Base-by-base conservation (phyloP, 2,797 vertebrate genomes). In the Bovichtus variegatus region DNA sequence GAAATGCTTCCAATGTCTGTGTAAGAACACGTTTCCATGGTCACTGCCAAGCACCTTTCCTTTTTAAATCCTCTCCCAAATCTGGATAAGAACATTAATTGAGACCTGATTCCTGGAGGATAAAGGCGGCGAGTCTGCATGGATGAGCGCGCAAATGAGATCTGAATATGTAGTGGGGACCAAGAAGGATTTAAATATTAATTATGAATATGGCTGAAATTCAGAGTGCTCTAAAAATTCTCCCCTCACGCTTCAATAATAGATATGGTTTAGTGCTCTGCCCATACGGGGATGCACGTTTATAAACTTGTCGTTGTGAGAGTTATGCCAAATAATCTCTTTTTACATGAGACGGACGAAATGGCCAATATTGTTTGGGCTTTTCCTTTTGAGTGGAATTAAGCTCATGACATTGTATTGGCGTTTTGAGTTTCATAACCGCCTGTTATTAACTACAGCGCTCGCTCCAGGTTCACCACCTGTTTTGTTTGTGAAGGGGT, bases 161-260 rank as follows among this genome's bases (percentile, higher is more conserved):
- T 93, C 91, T 90, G 96, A 96, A 92, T 90, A 94, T 92, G 93
- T 92, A 95, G 91, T 86, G 84, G 82, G 84, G 89, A 93, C 90
- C 88, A 84, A 93, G 95, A 92, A 92, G 95, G 95, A 96, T 91
- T 85, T 63, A 76, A 92, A 94, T 95, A 97, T 98, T 95, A 97
- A 98, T 98, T 97, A 97, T 97, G 93, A 95, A 97, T 95, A 88
- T 60, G 74, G 85, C 87, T 92, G 91, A 93, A 94, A 94, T 94
- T 95, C 90, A 13, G 82, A 94, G 94, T 91, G 94, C 93, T 96
- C 94, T 95, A 95, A 96, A 96, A 94, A 94, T 95, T 95, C 96
- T 93, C 89, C n/a, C 93, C 90, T 95, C 93, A 91, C 78, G 83
- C 95, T 97, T 98, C 92, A 97, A 97, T 98, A 97, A 98, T 98